Percentiles rank a stretch among this genome's conserved stretches.
phyloP scores from a whole-genome alignment of 1,140 invertebrate species.

The Tetramorium parvispinum region DNA sequence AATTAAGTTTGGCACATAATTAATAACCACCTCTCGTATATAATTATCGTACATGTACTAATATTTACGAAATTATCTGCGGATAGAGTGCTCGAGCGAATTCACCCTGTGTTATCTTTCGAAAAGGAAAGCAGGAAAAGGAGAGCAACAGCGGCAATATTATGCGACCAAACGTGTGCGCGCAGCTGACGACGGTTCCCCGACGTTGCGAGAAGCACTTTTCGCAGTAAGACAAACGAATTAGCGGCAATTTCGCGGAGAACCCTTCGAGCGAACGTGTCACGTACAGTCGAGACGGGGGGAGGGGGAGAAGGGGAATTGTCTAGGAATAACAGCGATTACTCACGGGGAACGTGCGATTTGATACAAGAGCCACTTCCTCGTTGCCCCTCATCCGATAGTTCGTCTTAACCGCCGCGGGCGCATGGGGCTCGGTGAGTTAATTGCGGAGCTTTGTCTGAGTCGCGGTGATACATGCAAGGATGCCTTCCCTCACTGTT shows the following conservation, averaged over 20 bases:
- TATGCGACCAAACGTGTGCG: conserved; percentile 45
- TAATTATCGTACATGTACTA: background rate
- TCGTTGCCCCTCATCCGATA: conserved; percentile 69
- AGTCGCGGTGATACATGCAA: conserved; percentile 77
- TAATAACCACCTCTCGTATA: background rate
- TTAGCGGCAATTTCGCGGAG: conserved; percentile 69
- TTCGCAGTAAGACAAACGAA: conserved; percentile 68
- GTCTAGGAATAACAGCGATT: conserved; percentile 79
- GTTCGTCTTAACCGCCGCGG: conserved; percentile 77
- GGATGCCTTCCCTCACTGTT: conserved; percentile 67
- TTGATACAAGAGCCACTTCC: conserved; percentile 75
- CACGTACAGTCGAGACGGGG: conserved; percentile 63
- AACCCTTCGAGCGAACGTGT: conserved; percentile 67
- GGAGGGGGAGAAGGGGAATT: too few species aligned
- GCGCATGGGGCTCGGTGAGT: conserved; percentile 70
- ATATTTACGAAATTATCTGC: conserved; percentile 34
- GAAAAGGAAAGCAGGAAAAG: background rate
- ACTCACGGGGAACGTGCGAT: conserved; percentile 74
- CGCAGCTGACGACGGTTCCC: conserved; percentile 44
- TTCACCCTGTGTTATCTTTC: conserved; percentile 12
- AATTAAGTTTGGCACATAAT: conserved; percentile 20
- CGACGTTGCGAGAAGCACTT: conserved; percentile 35
- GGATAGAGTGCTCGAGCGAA: background rate
- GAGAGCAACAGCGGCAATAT: background rate
- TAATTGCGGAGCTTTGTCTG: conserved; percentile 79